phyloP scores from a whole-genome alignment of 2,113 vertebrate species.

The Hippocampus barbouri region DNA sequence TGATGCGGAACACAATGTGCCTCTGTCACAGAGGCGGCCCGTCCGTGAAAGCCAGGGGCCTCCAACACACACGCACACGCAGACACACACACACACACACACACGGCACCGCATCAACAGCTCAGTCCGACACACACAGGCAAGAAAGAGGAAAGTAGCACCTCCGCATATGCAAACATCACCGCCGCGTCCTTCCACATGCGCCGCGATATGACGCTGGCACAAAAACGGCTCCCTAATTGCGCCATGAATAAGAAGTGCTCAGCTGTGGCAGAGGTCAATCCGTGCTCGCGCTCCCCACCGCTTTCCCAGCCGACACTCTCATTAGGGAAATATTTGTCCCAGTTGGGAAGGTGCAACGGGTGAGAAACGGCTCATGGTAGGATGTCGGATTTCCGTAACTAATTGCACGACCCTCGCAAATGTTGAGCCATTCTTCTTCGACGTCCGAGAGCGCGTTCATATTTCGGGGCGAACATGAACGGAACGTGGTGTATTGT shows the following conservation, averaged over 20 bases:
- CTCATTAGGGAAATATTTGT: slow-evolving; percentile 96
- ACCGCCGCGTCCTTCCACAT: not conserved
- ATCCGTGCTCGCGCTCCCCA: slow-evolving; percentile 85
- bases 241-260: slow-evolving; percentile 83
- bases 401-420: slow-evolving; percentile 23
- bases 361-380: slow-evolving; percentile 50
- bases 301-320: slow-evolving; percentile 79
- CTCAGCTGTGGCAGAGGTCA: slow-evolving; percentile 87
- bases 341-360: slow-evolving; percentile 62
- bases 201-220: slow-evolving; percentile 31
- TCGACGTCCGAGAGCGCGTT: not conserved
- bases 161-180: slow-evolving; percentile 14
- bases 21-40: slow-evolving; percentile 74
- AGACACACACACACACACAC: slow-evolving; percentile 19
- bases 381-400: slow-evolving; percentile 22
- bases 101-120: slow-evolving; percentile 22
- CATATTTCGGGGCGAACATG: too few relatives aligned
- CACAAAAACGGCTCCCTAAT: slow-evolving; percentile 70
- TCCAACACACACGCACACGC: slow-evolving; percentile 8
- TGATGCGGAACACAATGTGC: slow-evolving; percentile 87
- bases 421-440: not conserved
- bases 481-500: too few relatives aligned
- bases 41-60: slow-evolving; percentile 67
- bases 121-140: slow-evolving; percentile 16
- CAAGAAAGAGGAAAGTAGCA: slow-evolving; percentile 21